Percentiles rank a stretch among this genome's conserved stretches.
These are phyloP conservation scores for Epizoanthus stellaris DNA, from an alignment of 92 coral and sea anemone species.

Conservation along the genomic window DNA sequence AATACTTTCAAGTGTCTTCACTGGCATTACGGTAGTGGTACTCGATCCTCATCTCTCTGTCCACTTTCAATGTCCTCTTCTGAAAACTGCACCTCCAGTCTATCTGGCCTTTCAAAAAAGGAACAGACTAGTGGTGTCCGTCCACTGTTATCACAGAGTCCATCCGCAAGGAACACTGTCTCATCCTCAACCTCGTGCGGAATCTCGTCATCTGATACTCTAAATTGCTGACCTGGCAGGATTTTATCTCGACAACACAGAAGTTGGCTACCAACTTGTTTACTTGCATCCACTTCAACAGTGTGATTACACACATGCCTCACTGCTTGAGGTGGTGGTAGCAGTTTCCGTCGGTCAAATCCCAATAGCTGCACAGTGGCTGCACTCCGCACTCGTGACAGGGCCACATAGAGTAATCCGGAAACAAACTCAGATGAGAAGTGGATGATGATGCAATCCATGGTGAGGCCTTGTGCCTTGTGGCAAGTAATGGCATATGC, in stretches of 20 bases:
- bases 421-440: conserved; percentile 10
- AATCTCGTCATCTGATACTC: conserved; percentile 5
- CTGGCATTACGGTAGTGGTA: conserved; percentile 9
- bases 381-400: conserved; percentile 18
- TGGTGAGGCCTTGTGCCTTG: conserved; percentile 23
- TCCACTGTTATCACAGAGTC: conserved; percentile 12
- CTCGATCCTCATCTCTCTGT: not conserved
- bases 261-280: not conserved
- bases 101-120: conserved; percentile 15
- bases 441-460: not conserved
- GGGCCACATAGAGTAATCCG: not conserved
- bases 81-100: not conserved
- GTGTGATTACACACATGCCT: conserved; percentile 13
- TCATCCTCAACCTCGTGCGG: not conserved
- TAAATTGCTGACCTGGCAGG: not conserved
- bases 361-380: conserved; percentile 2
- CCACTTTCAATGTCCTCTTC: not conserved
- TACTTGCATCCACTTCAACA: not conserved
- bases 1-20: conserved; percentile 3
- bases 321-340: conserved; percentile 17
- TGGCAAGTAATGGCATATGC: conserved; percentile 27
- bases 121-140: conserved; percentile 18
- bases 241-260: conserved; percentile 10
- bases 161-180: not conserved
- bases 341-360: conserved; percentile 4